phyloP scores from a whole-genome alignment of 2,113 vertebrate genomes.

The Arvicanthis niloticus region DNA sequence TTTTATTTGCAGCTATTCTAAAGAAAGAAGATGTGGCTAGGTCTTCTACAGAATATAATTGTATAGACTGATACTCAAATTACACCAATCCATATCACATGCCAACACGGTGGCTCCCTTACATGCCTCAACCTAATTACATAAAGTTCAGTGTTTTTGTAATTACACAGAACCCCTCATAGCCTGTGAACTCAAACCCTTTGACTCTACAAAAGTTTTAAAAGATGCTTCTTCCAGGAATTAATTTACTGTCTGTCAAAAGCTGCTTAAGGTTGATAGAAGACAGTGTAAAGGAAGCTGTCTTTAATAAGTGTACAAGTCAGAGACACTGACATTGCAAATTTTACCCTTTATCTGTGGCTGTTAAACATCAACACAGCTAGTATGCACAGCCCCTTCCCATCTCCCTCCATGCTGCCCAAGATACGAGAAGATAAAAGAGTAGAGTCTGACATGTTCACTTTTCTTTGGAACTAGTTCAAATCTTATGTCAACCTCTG shows the following conservation, averaged over 20 bases:
- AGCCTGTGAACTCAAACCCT: not conserved
- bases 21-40: rapidly evolving
- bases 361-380: not conserved
- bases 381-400: rapidly evolving
- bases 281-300: not conserved
- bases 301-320: not conserved
- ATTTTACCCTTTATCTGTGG: not conserved
- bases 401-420: rapidly evolving
- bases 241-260: not conserved
- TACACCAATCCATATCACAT: not conserved
- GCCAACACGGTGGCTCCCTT: too few species aligned
- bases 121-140: not conserved
- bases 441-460: not conserved
- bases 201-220: not conserved
- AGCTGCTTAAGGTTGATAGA: not conserved
- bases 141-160: not conserved
- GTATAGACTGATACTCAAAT: not conserved
- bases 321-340: not conserved
- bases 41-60: not conserved
- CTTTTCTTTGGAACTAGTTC: not conserved
- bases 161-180: not conserved
- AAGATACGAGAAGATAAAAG: not conserved
- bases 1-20: not conserved
- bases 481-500: too few species aligned
- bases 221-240: not conserved